Base-by-base conservation (phyloP, 92 coral and sea anemone genomes). In the Meandrina meandrites region DNA sequence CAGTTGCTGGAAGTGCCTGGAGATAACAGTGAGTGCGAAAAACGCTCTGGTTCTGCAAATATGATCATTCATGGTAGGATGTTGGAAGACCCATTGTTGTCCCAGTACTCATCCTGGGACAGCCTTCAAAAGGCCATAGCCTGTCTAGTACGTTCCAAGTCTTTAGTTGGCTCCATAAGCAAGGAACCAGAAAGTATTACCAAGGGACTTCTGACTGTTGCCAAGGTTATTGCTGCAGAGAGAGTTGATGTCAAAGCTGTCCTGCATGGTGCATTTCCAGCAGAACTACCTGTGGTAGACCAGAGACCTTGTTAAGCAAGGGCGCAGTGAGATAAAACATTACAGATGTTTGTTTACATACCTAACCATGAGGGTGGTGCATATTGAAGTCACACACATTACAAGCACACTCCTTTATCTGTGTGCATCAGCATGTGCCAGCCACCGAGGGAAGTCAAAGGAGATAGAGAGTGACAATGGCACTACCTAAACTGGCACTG, bases 271-370 rank as follows among this genome's bases (percentile, higher is more conserved):
- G 40, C 17, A 28, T 28, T 69, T 69, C 40, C 40, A 28, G 5
- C 1, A 2, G 74, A 69, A 37, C 35, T 69, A 3, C 37, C 74
- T 69, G 19, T 68, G 74, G 36, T 30, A 27, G 74, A 4, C 74
- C 18, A 8, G 15, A 22, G 58, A 76, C 69, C 18, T 78, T 16
- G 88, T 84, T 12, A 57, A 56, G 28, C 56, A 66, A 56, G 88
- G 88, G 17, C 6, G 81, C 45, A 27, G 51, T 58, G 24, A 22
- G 8, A 75, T 74, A 11, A 84, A 84, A 40, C 35, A 75, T 6
- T 84, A 84, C 12, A 60, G 81, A 4, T 76, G 64, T n/a, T 27
- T 84, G n/a, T 84, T 84, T 47, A 75, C 88, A 27, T 84, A 74
- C 70, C 14, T 84, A 10, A 22, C 79, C 40, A 69, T 69, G 37